These are phyloP conservation scores for Pelodiscus sinensis DNA, from an alignment of 2,113 vertebrate genomes.

Conservation along the genomic window DNA sequence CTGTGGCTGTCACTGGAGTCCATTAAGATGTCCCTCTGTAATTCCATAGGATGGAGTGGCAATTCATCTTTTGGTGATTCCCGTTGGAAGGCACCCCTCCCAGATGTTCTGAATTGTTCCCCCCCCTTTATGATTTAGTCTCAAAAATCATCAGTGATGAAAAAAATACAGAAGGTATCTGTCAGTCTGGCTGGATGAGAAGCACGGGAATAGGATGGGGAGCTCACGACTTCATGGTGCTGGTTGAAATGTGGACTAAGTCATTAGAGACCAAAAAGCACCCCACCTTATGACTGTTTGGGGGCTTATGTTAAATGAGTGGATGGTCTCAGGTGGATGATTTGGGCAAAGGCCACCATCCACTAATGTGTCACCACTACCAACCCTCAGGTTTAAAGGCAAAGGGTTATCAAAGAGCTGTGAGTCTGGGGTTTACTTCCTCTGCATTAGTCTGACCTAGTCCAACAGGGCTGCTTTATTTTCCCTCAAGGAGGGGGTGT, in stretches of 20 bases:
- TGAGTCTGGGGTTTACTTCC: neutral
- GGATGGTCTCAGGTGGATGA: neutral
- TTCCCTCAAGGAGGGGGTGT: slow-evolving; percentile 6
- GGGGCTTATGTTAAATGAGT: neutral
- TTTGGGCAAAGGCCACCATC: neutral
- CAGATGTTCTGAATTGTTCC: neutral
- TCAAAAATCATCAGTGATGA: neutral
- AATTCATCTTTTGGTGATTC: neutral
- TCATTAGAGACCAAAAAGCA: neutral
- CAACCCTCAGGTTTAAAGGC: neutral
- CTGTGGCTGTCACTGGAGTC: neutral
- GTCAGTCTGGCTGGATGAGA: neutral
- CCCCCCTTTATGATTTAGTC: neutral
- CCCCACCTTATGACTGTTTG: neutral
- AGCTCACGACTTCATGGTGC: neutral
- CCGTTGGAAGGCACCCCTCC: neutral
- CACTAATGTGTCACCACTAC: neutral
- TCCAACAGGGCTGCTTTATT: neutral
- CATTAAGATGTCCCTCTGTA: neutral
- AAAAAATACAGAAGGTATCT: neutral
- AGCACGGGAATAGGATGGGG: neutral
- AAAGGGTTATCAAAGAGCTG: neutral
- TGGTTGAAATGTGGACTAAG: neutral
- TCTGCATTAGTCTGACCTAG: neutral
- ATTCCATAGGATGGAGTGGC: neutral